These are phyloP conservation scores for Manis javanica DNA, from an alignment of 2,797 vertebrate genomes.

Conservation along the genomic window DNA sequence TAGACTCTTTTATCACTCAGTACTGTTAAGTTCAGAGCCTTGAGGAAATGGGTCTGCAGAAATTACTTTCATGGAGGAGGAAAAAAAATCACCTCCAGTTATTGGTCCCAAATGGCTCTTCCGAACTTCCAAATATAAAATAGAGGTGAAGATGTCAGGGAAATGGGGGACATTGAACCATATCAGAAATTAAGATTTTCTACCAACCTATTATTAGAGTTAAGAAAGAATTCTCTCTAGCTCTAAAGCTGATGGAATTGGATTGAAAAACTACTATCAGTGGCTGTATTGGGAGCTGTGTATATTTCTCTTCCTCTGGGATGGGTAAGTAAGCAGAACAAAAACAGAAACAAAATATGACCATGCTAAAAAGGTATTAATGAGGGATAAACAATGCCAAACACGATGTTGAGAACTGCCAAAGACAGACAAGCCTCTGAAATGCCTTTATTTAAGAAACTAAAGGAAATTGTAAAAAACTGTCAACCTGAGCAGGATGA, in stretches of 20 bases:
- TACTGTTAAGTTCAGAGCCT: not conserved
- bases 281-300: not conserved
- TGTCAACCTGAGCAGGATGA: not conserved
- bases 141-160: not conserved
- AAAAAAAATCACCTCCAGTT: not conserved
- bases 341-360: not conserved
- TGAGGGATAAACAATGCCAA: not conserved
- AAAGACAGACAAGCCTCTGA: not conserved
- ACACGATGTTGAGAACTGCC: not conserved
- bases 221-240: not conserved
- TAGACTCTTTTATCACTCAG: not conserved
- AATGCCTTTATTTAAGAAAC: slow-evolving; percentile 1
- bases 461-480: not conserved
- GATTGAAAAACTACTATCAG: not conserved
- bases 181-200: slow-evolving; percentile 8
- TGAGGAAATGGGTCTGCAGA: slow-evolving; percentile 30
- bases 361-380: not conserved
- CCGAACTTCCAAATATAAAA: slow-evolving; percentile 40
- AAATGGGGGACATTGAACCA: not conserved
- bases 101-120: not conserved
- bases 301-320: not conserved
- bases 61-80: not conserved
- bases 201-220: not conserved
- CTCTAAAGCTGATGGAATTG: not conserved
- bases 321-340: not conserved